Percentiles rank a stretch among this genome's conserved stretches.
These are phyloP conservation scores for Anas bernieri DNA, from an alignment of 2,797 vertebrate species.

Conservation along the genomic window DNA sequence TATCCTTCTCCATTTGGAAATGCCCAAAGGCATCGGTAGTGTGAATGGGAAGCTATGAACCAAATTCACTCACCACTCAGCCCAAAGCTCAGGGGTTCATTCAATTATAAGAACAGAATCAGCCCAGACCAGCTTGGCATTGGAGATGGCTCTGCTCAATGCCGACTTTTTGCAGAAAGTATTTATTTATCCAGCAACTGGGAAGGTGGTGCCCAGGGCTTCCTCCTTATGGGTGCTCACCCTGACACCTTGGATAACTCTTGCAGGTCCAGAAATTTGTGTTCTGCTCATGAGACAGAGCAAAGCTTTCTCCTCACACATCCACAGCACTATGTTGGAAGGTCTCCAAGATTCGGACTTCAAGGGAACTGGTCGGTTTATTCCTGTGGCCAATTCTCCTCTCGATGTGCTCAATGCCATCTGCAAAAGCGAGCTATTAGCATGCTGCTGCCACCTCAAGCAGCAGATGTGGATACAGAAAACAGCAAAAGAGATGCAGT, in stretches of 20 bases:
- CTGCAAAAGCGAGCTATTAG: background rate
- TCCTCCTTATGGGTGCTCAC: background rate
- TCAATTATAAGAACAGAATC: background rate
- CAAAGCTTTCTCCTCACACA: background rate
- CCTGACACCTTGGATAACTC: background rate
- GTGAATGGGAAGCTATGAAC: background rate
- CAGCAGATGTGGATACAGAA: background rate
- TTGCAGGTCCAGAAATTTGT: background rate
- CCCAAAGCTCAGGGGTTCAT: background rate
- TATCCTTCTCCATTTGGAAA: background rate
- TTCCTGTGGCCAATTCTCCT: background rate
- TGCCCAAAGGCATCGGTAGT: background rate
- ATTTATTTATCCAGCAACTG: background rate
- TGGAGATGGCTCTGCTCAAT: background rate
- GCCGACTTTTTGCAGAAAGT: background rate
- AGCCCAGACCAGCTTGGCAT: background rate
- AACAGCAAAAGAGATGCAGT: background rate
- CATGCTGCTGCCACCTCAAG: background rate
- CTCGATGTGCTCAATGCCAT: background rate
- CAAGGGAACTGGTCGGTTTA: background rate
- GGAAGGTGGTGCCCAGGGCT: fast-evolving
- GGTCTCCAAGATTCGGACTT: background rate
- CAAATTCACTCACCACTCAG: background rate
- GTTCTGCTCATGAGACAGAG: background rate
- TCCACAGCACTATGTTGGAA: background rate